These are phyloP conservation scores for Drosophila stalkeri DNA, from an alignment of 2,888 invertebrate species.

Conservation along the genomic window DNA sequence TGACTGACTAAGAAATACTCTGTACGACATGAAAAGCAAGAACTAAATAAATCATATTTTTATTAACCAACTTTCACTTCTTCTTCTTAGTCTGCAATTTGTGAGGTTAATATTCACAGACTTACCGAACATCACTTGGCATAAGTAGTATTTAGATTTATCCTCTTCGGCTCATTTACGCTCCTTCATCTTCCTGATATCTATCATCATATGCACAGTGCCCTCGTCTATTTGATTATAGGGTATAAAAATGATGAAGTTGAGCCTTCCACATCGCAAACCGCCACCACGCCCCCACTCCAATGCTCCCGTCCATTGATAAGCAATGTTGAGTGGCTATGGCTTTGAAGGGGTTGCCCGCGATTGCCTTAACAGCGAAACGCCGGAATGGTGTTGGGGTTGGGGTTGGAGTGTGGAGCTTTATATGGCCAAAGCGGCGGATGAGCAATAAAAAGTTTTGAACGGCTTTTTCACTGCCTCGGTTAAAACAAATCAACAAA, in stretches of 20 bases:
- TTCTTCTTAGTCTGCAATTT: too few relatives aligned
- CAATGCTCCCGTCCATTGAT: slow-evolving; percentile 35
- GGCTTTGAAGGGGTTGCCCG: slow-evolving; percentile 42
- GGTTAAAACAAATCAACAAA: slow-evolving; percentile 71
- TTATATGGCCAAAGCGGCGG: slow-evolving; percentile 20
- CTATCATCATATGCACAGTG: neutral
- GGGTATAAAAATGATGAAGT: slow-evolving; percentile 60
- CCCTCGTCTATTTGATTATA: neutral
- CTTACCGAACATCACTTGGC: neutral
- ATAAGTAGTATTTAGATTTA: neutral
- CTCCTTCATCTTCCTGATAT: neutral
- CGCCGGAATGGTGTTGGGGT: neutral
- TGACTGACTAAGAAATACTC: slow-evolving; percentile 2
- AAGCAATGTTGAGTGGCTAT: slow-evolving; percentile 50
- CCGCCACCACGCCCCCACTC: neutral
- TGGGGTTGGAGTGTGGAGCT: neutral
- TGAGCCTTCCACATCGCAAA: slow-evolving; percentile 30
- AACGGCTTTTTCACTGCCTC: slow-evolving; percentile 51
- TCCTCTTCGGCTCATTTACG: neutral
- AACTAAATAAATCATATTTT: too few relatives aligned
- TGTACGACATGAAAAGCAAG: neutral
- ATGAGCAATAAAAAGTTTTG: slow-evolving; percentile 68
- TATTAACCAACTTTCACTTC: too few relatives aligned
- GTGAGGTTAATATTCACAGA: too few relatives aligned
- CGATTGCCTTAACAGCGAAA: slow-evolving; percentile 30